A percentile compares a stretch with the other conserved stretches of the same genome.
Conservation (phyloP, 1,140 invertebrate species). For the Cephus cinctus region DNA sequence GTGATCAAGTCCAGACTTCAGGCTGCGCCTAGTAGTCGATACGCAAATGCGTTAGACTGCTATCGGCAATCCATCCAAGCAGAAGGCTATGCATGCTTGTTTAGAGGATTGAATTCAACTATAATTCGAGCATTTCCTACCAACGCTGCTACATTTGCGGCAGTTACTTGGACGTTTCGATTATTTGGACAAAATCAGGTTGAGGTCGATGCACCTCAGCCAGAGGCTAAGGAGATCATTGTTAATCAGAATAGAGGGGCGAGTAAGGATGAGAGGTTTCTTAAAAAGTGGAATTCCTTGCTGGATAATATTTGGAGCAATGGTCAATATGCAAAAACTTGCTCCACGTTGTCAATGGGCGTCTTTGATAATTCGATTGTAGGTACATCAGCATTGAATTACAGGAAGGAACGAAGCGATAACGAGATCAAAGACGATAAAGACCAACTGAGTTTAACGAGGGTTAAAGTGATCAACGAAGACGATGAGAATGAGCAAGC, state of each 20-base stretch:
- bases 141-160: conserved; percentile 88
- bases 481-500: too few species aligned
- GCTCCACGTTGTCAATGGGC: too few species aligned
- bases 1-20: conserved; percentile 88
- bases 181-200: conserved; percentile 25
- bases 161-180: conserved; percentile 74
- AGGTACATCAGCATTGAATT: too few species aligned
- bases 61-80: conserved; percentile 63
- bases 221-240: neutral
- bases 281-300: too few species aligned
- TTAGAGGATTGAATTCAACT: conserved; percentile 73
- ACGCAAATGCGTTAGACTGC: conserved; percentile 72
- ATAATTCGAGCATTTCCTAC: conserved; percentile 84
- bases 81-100: conserved; percentile 71
- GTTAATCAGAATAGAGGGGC: neutral
- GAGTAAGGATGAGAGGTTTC: too few species aligned
- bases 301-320: too few species aligned
- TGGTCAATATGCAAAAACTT: too few species aligned
- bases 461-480: too few species aligned
- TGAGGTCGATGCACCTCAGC: neutral
- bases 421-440: too few species aligned
- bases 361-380: too few species aligned
- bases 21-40: conserved; percentile 64
- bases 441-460: too few species aligned
- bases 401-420: too few species aligned